These are phyloP conservation scores for Anthopleura sola DNA, from an alignment of 64 coral and sea anemone species.

Conservation along the genomic window DNA sequence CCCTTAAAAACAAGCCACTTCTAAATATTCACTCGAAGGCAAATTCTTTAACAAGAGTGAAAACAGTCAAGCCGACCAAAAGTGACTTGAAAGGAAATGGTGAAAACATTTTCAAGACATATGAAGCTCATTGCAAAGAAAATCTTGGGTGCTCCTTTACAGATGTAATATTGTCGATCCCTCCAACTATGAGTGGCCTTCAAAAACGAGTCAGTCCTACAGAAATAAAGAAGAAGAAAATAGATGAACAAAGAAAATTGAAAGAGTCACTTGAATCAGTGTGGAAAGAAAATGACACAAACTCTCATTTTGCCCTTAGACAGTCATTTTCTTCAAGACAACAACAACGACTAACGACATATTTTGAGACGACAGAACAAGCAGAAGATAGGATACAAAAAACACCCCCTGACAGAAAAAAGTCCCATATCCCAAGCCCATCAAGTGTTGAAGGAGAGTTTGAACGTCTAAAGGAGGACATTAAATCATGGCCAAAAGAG, in stretches of 20 bases:
- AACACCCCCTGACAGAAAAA: not conserved
- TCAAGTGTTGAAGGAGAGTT: not conserved
- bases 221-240: not conserved
- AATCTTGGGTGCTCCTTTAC: not conserved
- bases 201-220: not conserved
- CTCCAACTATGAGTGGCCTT: not conserved
- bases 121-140: conserved; percentile 15
- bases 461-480: not conserved
- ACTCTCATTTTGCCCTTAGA: not conserved
- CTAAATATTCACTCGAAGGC: not conserved
- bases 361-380: not conserved
- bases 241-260: not conserved
- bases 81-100: not conserved
- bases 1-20: not conserved
- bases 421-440: not conserved
- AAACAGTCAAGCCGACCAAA: not conserved
- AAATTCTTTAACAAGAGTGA: not conserved
- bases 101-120: not conserved
- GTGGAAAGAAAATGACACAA: not conserved
- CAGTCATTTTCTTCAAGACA: not conserved
- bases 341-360: not conserved
- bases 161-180: not conserved
- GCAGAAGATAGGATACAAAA: not conserved
- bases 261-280: not conserved
- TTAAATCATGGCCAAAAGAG: not conserved